phyloP scores from a whole-genome alignment of 2,113 vertebrate species.

The Oenanthe melanoleuca region DNA sequence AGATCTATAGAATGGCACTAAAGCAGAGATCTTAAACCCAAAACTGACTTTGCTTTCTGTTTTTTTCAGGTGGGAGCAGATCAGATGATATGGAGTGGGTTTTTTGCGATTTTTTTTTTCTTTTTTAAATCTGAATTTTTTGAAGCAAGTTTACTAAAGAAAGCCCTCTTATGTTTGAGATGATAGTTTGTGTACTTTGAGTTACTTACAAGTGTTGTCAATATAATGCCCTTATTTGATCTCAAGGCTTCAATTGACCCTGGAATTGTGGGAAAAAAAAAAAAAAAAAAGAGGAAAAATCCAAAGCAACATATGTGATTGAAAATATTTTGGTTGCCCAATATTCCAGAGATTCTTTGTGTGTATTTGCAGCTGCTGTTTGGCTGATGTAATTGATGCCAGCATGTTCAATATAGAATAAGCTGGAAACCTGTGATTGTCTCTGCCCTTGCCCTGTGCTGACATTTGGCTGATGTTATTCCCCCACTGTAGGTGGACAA shows the following conservation, averaged over 20 bases:
- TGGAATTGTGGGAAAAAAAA: not conserved
- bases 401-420: not conserved
- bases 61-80: not conserved
- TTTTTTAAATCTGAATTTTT: not conserved
- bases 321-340: not conserved
- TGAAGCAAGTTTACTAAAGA: not conserved
- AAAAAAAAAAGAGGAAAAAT: not conserved
- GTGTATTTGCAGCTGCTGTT: not conserved
- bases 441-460: not conserved
- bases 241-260: not conserved
- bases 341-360: not conserved
- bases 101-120: not conserved
- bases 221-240: not conserved
- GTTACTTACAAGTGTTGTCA: not conserved
- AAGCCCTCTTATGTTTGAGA: not conserved
- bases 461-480: not conserved
- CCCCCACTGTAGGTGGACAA: slow-evolving; percentile 85
- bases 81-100: not conserved
- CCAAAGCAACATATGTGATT: not conserved
- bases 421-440: not conserved
- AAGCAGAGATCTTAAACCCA: not conserved
- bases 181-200: not conserved
- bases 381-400: not conserved
- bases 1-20: not conserved
- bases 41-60: too few species aligned